phyloP scores from a whole-genome alignment of 2,888 invertebrate genomes.

The Drosophila helvetica region DNA sequence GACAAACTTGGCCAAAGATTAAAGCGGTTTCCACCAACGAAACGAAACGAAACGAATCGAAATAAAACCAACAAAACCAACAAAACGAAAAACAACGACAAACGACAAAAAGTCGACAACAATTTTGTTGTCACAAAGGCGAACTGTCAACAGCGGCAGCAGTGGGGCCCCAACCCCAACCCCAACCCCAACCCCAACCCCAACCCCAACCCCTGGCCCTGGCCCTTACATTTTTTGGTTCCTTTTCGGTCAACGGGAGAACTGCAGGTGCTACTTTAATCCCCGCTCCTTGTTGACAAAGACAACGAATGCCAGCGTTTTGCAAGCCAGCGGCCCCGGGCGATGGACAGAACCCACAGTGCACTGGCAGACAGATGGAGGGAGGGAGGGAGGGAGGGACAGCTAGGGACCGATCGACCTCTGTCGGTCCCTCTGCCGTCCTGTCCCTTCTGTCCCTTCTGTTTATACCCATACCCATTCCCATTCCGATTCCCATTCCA shows the following conservation, averaged over 20 bases:
- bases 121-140: conserved; percentile 75
- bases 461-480: conserved; percentile 29
- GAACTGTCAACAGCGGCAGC: conserved; percentile 67
- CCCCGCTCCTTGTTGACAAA: conserved; percentile 73
- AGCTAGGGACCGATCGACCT: background rate
- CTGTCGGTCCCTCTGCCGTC: conserved; percentile 4
- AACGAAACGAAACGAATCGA: too few species aligned
- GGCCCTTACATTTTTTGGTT: conserved; percentile 20
- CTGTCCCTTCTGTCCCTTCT: conserved; percentile 1
- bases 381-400: background rate
- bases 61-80: conserved; percentile 12
- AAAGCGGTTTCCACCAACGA: conserved; percentile 18
- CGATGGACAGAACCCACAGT: background rate
- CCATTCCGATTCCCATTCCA: background rate
- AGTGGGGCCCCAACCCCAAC: background rate
- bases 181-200: too few species aligned
- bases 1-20: conserved; percentile 70
- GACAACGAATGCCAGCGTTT: conserved; percentile 30
- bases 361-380: background rate
- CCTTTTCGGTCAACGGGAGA: conserved; percentile 36
- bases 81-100: background rate
- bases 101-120: conserved; percentile 52
- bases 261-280: conserved; percentile 73
- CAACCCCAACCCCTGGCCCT: too few species aligned
- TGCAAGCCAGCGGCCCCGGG: conserved; percentile 33